Base-by-base conservation (phyloP, 2,888 invertebrate species). In the Barypeithes pellucidus region DNA sequence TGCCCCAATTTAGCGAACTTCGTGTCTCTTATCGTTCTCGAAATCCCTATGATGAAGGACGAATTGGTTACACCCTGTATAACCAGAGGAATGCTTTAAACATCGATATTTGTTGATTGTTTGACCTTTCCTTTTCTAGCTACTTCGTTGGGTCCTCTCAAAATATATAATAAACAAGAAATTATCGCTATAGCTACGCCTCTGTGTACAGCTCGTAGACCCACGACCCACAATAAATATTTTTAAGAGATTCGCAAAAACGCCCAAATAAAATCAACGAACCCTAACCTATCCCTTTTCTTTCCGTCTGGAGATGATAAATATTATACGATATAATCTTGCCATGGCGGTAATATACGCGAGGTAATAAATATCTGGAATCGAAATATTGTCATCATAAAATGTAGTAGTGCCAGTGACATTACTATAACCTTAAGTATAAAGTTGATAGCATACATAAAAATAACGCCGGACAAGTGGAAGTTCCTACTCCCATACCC, bases 251-350 rank as follows among this genome's bases (percentile, higher is more conserved):
- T 52, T 16, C 11, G 18, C 54, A 16, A 36, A 18, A 18, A n/a
- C 50, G 22, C 54, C 54, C 18, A 57, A 61, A 61, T 29, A 61
- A 43, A 61, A 45, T 61, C 61, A 29, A 61, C 45, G 24, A 61
- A 61, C 61, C 61, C 14, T 41, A 45, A 61, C 61, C 45, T 41
- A 43, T 45, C 61, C 61, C 43, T 29, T 24, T 61, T 57, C 54
- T 12, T 45, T 61, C 43, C 22, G 61, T 61, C 61, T 61, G 45
- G 43, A 43, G 41, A 43, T 43, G 45, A 33, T 14, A 33, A 33
- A 54, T 54, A 54, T 54, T 50, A 12, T 20, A 50, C 8, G 50
- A 22, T 50, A 50, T 22, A n/a, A 50, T 24, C 50, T 24, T 11
- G 5, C 11, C 22, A 47, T 18, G 9, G 1, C 20, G 47, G 22